These are phyloP conservation scores for Drosophila burlai DNA, from an alignment of 1,140 invertebrate genomes.

Conservation along the genomic window DNA sequence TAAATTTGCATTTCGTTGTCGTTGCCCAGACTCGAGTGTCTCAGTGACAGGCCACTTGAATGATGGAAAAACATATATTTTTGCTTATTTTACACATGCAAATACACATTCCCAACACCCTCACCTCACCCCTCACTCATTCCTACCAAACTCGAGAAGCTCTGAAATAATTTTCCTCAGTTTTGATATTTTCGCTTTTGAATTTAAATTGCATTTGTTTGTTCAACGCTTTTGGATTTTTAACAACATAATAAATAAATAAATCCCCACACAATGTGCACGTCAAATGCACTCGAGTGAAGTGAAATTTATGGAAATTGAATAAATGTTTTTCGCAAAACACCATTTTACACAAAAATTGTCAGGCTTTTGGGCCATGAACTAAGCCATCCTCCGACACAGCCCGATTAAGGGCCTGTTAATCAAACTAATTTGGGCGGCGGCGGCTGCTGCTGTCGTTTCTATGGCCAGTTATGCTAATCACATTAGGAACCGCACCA, in stretches of 20 bases:
- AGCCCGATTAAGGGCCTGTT: conserved; percentile 41
- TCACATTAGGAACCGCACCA: conserved; percentile 46
- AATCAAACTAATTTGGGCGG: conserved; percentile 57
- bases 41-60: conserved; percentile 51
- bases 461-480: conserved; percentile 54
- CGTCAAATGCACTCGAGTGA: conserved; percentile 45
- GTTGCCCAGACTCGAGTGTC: conserved; percentile 44
- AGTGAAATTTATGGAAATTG: conserved; percentile 64
- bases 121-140: not conserved
- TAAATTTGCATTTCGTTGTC: conserved; percentile 41
- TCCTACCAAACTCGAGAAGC: conserved; percentile 8
- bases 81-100: conserved; percentile 63
- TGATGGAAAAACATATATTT: conserved; percentile 45
- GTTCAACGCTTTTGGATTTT: conserved; percentile 59
- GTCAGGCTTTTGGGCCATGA: conserved; percentile 23
- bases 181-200: conserved; percentile 34
- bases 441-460: conserved; percentile 25
- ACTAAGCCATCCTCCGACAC: conserved; percentile 8
- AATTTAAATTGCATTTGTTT: conserved; percentile 73
- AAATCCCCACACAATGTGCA: conserved; percentile 38
- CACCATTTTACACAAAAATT: conserved; percentile 22
- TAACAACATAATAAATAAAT: conserved; percentile 78
- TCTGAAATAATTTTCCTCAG: conserved; percentile 19
- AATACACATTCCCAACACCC: conserved; percentile 35
- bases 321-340: conserved; percentile 41